A percentile compares a stretch with the other conserved stretches of the same genome.
Conservation (phyloP, 1,140 invertebrate genomes). For the Pemphigus obesinymphae region DNA sequence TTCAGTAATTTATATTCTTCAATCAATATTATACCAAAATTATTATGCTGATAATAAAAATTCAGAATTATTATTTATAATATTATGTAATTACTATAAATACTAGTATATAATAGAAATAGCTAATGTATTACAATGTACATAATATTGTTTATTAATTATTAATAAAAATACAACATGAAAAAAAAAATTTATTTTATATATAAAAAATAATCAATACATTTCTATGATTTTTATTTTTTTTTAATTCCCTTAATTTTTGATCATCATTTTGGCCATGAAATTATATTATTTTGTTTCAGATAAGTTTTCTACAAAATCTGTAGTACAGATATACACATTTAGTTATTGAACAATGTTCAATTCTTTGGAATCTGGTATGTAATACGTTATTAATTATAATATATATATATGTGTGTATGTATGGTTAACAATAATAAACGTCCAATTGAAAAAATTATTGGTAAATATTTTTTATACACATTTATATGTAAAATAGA, state of each 20-base stretch:
- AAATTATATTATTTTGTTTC: constrained; percentile 6
- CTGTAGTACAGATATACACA: too few relatives aligned
- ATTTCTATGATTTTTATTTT: background rate
- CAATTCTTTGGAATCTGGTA: background rate
- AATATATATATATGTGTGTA: background rate
- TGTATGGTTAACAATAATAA: background rate
- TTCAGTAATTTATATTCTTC: too few relatives aligned
- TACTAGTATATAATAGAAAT: too few relatives aligned
- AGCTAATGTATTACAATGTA: too few relatives aligned
- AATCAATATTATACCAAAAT: too few relatives aligned
- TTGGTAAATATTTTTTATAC: constrained; percentile 8
- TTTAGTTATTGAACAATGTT: background rate
- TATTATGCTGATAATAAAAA: too few relatives aligned
- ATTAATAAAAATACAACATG: too few relatives aligned
- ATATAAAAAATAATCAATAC: background rate
- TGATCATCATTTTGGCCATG: background rate
- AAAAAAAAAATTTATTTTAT: too few relatives aligned
- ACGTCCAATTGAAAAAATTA: background rate
- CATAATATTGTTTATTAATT: too few relatives aligned
- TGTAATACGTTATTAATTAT: constrained; percentile 7
- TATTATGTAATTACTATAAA: too few relatives aligned
- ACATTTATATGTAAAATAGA: background rate
- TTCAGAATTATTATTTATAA: too few relatives aligned
- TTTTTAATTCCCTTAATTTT: background rate
- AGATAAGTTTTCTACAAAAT: background rate